Evolutionary conservation across 2,888 invertebrate genomes (phyloP).

Genomic region (Dryobota labecula): DNA sequence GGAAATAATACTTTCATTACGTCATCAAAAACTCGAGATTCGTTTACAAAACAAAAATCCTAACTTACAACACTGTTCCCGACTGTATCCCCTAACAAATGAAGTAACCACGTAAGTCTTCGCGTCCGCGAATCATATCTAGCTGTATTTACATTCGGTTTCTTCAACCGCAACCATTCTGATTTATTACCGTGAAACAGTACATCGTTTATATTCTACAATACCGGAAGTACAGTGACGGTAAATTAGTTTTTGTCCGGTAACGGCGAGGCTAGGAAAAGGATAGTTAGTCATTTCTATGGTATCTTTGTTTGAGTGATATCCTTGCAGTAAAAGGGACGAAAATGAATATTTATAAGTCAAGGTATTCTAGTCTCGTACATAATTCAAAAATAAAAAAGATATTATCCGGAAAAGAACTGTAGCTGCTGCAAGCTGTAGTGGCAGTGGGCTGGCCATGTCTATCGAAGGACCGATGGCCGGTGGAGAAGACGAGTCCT

Average conservation of each 20-base stretch:
- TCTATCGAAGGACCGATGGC: no score
- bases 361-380: not conserved
- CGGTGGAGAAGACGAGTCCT: no score
- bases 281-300: constrained; percentile 30
- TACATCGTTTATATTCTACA: constrained; percentile 54
- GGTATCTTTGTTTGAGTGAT: not conserved
- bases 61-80: constrained; percentile 14
- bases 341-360: constrained; percentile 9
- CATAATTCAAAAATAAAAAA: no score
- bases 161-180: constrained; percentile 59
- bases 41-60: not conserved
- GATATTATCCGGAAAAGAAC: no score
- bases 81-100: constrained; percentile 57
- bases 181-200: constrained; percentile 56
- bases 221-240: constrained; percentile 36
- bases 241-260: constrained; percentile 54
- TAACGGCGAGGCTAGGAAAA: constrained; percentile 7
- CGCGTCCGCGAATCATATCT: constrained; percentile 65
- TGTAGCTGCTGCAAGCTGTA: no score
- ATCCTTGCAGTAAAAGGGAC: not conserved
- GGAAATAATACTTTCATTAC: not conserved
- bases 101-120: constrained; percentile 58
- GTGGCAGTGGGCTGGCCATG: no score
- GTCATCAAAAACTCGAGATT: not conserved
- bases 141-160: constrained; percentile 65